Conservation (phyloP, 2,888 invertebrate genomes). For the Agrilus biguttatus region DNA sequence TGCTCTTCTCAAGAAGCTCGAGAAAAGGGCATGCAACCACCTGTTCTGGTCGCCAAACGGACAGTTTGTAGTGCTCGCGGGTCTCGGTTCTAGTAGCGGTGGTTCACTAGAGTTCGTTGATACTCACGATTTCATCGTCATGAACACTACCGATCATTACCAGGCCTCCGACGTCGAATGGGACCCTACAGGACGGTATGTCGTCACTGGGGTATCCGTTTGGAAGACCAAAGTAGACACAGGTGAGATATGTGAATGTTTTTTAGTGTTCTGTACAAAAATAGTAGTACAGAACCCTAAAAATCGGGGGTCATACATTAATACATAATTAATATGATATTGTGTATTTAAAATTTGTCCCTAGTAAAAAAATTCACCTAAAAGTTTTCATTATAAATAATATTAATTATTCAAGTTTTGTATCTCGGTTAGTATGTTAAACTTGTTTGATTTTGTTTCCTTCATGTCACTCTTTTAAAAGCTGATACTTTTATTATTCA, state of each 20-base stretch:
- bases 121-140: constrained; percentile 88
- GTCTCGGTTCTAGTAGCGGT: constrained; percentile 70
- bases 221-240: constrained; percentile 88
- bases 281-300: too few species aligned
- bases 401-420: too few species aligned
- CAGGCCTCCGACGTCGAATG: constrained; percentile 90
- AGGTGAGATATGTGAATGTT: constrained; percentile 14
- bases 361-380: too few species aligned
- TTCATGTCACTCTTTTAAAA: too few species aligned
- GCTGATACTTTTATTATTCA: too few species aligned
- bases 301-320: too few species aligned
- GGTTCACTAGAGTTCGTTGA: constrained; percentile 92
- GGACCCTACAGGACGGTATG: constrained; percentile 98
- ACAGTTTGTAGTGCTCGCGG: constrained; percentile 89
- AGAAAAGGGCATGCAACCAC: constrained; percentile 80
- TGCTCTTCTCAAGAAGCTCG: constrained; percentile 70
- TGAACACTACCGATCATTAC: constrained; percentile 89
- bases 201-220: constrained; percentile 86
- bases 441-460: too few species aligned
- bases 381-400: too few species aligned
- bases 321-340: too few species aligned
- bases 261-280: not conserved
- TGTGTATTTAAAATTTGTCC: too few species aligned
- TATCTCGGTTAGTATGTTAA: too few species aligned
- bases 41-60: constrained; percentile 94